Base-by-base conservation (phyloP, 2,113 vertebrate genomes). In the Siphamia tubifer region DNA sequence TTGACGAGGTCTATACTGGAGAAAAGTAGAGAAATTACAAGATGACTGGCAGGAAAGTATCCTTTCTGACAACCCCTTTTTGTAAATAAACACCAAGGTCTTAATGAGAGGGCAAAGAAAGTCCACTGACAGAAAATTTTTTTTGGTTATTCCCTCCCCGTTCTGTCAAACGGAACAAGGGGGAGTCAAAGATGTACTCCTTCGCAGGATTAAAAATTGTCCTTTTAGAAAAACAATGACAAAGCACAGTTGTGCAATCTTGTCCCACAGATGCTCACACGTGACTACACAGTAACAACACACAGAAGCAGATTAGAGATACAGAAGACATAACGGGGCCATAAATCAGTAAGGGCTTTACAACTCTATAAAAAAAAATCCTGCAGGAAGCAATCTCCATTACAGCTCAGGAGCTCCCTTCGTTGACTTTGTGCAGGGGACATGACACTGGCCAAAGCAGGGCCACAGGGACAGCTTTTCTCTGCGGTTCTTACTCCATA, bases 271-370 rank as follows among this genome's bases (percentile, higher is more conserved):
- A 74, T 25, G 49, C 21, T 40, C 47, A 51, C 60, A 69, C 15
- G 39, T 21, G 27, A 30, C 63, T 16, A 35, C 13, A 20, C 15
- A 17, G 13, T 19, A 17, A 23, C n/a, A 24, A 47, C 38, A 74
- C 51, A 56, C 31, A 63, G 21, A 60, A 24, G 28, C 45, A 25
- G 27, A 23, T 28, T 32, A 32, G 21, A 74, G 57, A 77, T 32
- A 80, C 4, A 38, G 42, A 43, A 43, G 47, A 78, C 45, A 52
- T 3, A 48, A 61, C 65, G n/a, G 49, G 35, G 23, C 44, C 11
- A 34, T 89, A 90, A 82, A 90, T 87, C 78, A 79, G n/a, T 12
- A 10, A 32, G 25, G 60, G 52, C 31, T 87, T 90, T 79, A 87
- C 80, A 79, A 64, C 58, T 77, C 56, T 62, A 86, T 90, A 84